Percentiles rank a stretch among this genome's conserved stretches.
These are phyloP conservation scores for Metellina segmentata DNA, from an alignment of 2,888 invertebrate species.

Conservation along the genomic window DNA sequence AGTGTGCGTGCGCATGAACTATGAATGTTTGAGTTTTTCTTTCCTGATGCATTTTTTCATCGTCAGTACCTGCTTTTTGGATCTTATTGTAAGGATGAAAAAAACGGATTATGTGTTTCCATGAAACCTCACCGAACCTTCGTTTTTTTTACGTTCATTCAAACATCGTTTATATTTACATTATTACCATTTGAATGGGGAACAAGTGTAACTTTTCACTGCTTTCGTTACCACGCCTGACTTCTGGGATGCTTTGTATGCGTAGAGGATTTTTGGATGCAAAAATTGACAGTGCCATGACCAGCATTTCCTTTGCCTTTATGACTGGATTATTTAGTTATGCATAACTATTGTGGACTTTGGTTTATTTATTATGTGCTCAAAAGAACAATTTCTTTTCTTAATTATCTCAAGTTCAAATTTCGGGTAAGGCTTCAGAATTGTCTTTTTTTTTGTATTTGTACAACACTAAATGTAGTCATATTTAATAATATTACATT, in stretches of 20 bases:
- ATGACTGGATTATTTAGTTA: background rate
- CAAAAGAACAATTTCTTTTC: background rate
- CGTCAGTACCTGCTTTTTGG: constrained; percentile 51
- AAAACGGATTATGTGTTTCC: constrained; percentile 34
- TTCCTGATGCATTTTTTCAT: constrained; percentile 45
- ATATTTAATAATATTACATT: too few species aligned
- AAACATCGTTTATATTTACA: constrained; percentile 11
- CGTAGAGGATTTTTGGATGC: background rate
- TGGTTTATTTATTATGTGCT: background rate
- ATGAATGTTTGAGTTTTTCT: constrained; percentile 38
- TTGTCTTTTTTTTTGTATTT: too few species aligned
- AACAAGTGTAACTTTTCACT: constrained; percentile 18
- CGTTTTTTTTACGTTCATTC: constrained; percentile 24
- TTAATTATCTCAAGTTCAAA: constrained; percentile 1
- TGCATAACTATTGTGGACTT: background rate
- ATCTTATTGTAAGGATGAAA: constrained; percentile 23
- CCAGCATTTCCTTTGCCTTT: constrained; percentile 10
- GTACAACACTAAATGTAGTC: too few species aligned
- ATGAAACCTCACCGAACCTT: constrained; percentile 61
- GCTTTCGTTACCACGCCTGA: background rate
- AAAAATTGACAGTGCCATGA: constrained; percentile 13
- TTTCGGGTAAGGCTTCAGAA: constrained; percentile 15
- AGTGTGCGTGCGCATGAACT: constrained; percentile 45
- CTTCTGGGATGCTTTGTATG: constrained; percentile 1
- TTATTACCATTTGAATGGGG: constrained; percentile 48